Base-by-base conservation (phyloP, 2,113 vertebrate genomes). In the Geothlypis trichas region DNA sequence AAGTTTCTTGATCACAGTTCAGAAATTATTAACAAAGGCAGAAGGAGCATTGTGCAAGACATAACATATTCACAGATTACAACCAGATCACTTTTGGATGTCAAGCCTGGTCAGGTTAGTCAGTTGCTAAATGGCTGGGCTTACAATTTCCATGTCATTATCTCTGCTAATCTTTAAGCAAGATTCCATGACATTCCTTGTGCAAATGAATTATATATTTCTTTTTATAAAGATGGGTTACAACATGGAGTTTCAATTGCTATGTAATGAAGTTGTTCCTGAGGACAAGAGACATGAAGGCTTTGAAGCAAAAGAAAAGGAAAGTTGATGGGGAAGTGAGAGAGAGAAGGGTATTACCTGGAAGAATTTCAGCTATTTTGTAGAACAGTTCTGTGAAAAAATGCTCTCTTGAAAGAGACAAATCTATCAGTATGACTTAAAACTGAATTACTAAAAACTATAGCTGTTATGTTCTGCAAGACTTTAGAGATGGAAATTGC, bases 111-210 rank as follows among this genome's bases (percentile, higher is more conserved):
- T 88, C 84, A 81, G 61, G 13, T 19, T 72, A 62, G 14, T 19
- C 26, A 82, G 39, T 57, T 72, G 20, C 39, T 78, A 67, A 74
- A 67, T 42, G 35, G 2, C 8, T 11, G 3, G 17, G 15, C 57
- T 83, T 77, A 59, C 13, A 80, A 51, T 89, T 95, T 89, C 57
- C 44, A 17, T 39, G 28, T 93, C 4, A 51, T 74, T 22, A 80
- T 90, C 37, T 89, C 49, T 65, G 51, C 17, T 89, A 92, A 73
- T 76, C 33, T 91, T 93, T 59, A 90, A 91, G 84, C 26, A 92
- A 94, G 87, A 84, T 58, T 75, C 62, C 15, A 73, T 67, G 2
- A 72, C 15, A 35, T 62, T 88, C 42, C 47, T 89, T 88, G 27
- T 49, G 23, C 47, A 79, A 90, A 93, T 54, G 19, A 81, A 54